phyloP scores from a whole-genome alignment of 2,113 vertebrate genomes.

The Cephalopterus ornatus region DNA sequence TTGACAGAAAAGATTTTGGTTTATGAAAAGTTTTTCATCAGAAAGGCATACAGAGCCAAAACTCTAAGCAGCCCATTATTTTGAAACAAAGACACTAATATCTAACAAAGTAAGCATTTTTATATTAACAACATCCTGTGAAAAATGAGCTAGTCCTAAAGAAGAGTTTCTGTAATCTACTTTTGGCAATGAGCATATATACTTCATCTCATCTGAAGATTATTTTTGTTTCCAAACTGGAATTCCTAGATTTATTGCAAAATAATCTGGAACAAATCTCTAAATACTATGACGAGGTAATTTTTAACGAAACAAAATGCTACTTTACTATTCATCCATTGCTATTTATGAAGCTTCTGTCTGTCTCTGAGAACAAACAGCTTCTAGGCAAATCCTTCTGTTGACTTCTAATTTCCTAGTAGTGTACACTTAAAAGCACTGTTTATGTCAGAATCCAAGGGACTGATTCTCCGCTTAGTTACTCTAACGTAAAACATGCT shows the following conservation, averaged over 20 bases:
- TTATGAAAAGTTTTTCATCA: background rate
- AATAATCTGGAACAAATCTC: slow-evolving; percentile 2
- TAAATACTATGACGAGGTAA: background rate
- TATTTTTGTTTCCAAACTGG: background rate
- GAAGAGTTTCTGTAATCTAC: background rate
- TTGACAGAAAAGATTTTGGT: background rate
- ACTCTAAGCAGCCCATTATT: background rate
- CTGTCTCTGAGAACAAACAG: background rate
- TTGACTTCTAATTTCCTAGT: background rate
- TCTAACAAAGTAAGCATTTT: background rate
- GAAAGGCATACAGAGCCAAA: background rate
- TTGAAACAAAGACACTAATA: background rate
- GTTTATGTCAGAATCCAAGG: background rate
- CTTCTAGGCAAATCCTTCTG: slow-evolving; percentile 1
- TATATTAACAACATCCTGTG: background rate
- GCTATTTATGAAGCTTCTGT: background rate
- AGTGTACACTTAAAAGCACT: background rate
- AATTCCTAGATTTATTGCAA: background rate
- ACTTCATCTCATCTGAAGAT: background rate
- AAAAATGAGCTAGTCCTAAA: background rate
- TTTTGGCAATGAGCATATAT: background rate
- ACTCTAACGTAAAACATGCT: background rate
- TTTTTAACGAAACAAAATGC: background rate
- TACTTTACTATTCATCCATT: background rate
- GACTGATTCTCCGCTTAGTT: background rate